A percentile compares a stretch with the other conserved stretches of the same genome.
phyloP scores from a whole-genome alignment of 53 echinoderm and acorn worm genomes.

The Pentamera pediparva region DNA sequence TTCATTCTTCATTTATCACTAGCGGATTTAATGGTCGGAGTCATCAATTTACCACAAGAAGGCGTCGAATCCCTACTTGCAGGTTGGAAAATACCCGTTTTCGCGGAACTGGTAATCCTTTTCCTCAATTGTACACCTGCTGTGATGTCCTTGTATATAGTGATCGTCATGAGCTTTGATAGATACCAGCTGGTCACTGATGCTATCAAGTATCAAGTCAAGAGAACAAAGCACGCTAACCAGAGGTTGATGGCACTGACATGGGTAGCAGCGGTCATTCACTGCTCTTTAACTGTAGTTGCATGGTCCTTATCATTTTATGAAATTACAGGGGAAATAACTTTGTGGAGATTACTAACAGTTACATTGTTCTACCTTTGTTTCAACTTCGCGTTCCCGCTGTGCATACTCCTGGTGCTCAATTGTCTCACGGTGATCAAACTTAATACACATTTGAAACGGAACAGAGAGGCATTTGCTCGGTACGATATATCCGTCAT shows the following conservation, averaged over 20 bases:
- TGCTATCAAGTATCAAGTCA: neutral
- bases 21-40: constrained; percentile 1
- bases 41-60: neutral
- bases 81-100: too few species aligned
- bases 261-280: neutral
- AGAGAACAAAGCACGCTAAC: neutral
- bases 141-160: neutral
- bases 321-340: neutral
- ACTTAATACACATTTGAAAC: neutral
- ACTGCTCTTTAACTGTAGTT: neutral
- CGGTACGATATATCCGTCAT: too few species aligned
- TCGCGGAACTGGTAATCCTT: too few species aligned
- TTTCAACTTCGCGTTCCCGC: neutral
- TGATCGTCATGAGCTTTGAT: constrained; percentile 4
- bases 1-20: constrained; percentile 15
- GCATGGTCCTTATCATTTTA: neutral
- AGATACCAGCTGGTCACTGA: constrained; percentile 7
- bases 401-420: neutral
- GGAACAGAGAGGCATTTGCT: neutral
- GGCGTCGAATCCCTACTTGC: too few species aligned
- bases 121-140: neutral
- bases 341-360: neutral
- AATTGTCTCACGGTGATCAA: neutral
- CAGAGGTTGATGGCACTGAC: neutral
- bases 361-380: neutral